Evolutionary conservation across 2,797 vertebrate species (phyloP).

Genomic region (Cacajao melanocephalus): DNA sequence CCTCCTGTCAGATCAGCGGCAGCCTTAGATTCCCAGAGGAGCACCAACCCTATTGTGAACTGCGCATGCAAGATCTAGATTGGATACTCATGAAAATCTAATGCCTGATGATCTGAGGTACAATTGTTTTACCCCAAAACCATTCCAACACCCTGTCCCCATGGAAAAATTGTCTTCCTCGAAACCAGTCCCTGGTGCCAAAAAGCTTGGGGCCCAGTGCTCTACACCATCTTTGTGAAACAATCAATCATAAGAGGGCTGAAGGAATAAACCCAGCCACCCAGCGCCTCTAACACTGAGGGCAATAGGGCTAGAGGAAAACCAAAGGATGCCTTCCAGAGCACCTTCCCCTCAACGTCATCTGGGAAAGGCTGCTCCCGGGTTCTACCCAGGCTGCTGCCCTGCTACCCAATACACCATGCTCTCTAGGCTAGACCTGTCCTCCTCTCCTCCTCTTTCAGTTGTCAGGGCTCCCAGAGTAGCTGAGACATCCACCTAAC

Average conservation of each 20-base stretch:
- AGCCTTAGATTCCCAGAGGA: neutral
- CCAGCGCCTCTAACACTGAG: neutral
- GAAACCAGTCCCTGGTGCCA: neutral
- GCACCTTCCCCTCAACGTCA: neutral
- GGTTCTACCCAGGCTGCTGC: neutral
- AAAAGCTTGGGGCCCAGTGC: neutral
- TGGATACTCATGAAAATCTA: neutral
- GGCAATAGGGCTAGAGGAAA: fast-evolving
- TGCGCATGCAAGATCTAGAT: neutral
- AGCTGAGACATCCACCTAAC: neutral
- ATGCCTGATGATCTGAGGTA: neutral
- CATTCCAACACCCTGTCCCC: too few relatives aligned
- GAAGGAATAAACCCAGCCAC: neutral
- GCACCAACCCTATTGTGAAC: neutral
- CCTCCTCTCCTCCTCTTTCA: too few relatives aligned
- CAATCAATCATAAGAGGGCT: neutral
- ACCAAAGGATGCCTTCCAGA: neutral
- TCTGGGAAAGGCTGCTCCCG: neutral
- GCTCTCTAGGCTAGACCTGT: neutral
- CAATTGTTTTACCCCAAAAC: neutral
- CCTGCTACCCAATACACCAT: fast-evolving
- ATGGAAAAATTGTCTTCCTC: neutral
- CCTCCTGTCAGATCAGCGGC: neutral
- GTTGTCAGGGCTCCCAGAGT: neutral
- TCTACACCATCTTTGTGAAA: neutral